phyloP scores from a whole-genome alignment of 2,888 invertebrate species.

The Ennomos erosarius region DNA sequence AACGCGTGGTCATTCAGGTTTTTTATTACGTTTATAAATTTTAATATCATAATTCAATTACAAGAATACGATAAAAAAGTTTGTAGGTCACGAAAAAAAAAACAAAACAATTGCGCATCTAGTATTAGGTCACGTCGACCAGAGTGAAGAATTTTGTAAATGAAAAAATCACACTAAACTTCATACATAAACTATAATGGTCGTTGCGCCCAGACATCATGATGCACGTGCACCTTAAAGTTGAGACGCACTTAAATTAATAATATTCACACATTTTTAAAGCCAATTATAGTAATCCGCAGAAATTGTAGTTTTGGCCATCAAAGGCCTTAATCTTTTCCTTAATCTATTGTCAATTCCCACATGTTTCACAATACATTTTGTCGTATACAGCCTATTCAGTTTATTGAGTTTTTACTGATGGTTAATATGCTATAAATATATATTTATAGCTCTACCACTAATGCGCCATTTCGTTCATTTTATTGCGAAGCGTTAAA shows the following conservation, averaged over 20 bases:
- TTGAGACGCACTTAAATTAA: conserved; percentile 16
- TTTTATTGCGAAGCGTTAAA: conserved; percentile 70
- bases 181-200: no score
- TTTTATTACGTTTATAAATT: no score
- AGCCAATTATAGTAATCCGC: conserved; percentile 41
- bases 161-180: no score
- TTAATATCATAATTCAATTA: no score
- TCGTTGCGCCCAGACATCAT: no score
- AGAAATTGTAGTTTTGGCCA: conserved; percentile 29
- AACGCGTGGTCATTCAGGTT: no score
- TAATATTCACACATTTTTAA: conserved; percentile 40
- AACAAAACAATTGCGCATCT: no score
- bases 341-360: conserved; percentile 52
- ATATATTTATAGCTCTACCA: conserved; percentile 72
- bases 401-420: conserved; percentile 76
- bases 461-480: conserved; percentile 77
- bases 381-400: conserved; percentile 50
- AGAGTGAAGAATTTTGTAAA: no score
- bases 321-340: conserved; percentile 37
- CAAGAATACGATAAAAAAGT: no score
- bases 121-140: no score
- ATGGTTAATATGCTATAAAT: conserved; percentile 79
- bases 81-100: no score
- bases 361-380: conserved; percentile 62
- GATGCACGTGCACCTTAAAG: neutral